Percentiles rank a stretch among this genome's conserved stretches.
Conservation (phyloP, 2,113 vertebrate genomes). For the Clarias batrachus region DNA sequence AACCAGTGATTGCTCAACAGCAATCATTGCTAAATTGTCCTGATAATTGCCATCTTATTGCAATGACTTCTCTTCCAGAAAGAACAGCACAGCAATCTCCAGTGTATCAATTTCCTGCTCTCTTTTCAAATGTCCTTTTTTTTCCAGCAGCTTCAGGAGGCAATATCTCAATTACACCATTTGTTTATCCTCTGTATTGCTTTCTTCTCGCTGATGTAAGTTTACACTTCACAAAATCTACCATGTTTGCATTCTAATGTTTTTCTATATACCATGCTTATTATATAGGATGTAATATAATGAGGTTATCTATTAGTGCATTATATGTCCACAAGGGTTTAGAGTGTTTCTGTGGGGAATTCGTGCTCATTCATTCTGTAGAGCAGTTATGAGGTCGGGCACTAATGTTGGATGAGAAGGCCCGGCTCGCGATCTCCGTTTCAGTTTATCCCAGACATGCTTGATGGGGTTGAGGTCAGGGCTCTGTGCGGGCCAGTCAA, state of each 20-base stretch:
- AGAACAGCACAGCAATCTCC: background rate
- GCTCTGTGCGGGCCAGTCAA: no score
- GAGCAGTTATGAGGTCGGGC: no score
- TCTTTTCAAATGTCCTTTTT: background rate
- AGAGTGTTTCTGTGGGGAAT: no score
- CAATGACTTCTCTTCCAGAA: background rate
- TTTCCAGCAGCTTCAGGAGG: background rate
- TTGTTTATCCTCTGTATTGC: background rate
- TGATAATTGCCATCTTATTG: background rate
- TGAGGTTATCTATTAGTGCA: background rate
- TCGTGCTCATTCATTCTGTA: no score
- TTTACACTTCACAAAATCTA: background rate
- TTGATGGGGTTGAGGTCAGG: no score
- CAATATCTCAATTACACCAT: background rate
- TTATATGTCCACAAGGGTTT: no score
- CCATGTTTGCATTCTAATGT: background rate
- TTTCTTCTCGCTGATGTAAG: background rate
- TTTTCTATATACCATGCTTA: background rate
- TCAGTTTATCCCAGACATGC: no score
- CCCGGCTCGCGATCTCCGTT: no score
- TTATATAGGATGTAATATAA: background rate
- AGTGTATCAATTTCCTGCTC: slow-evolving; percentile 17
- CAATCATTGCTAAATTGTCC: slow-evolving; percentile 6
- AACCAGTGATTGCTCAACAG: background rate
- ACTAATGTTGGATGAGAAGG: no score